Conservation (phyloP, 2,888 invertebrate genomes). For the Scaptomyza caliginosa region DNA sequence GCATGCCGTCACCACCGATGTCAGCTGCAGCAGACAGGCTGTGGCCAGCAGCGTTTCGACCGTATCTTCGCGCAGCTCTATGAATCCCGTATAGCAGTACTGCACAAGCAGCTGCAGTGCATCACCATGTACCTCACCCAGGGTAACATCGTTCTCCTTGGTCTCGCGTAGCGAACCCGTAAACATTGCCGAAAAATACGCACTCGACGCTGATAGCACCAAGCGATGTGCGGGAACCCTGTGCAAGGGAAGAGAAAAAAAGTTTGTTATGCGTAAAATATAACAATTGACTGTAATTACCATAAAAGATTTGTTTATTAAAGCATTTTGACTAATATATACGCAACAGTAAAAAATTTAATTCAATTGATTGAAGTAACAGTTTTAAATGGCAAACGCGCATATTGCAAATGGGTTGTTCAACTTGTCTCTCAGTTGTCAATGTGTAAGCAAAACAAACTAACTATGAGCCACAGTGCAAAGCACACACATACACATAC, state of each 20-base stretch:
- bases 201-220: constrained; percentile 95
- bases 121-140: constrained; percentile 93
- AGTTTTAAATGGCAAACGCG: neutral
- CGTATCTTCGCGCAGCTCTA: constrained; percentile 94
- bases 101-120: constrained; percentile 93
- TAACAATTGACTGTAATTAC: no score
- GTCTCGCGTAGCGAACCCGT: constrained; percentile 94
- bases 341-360: neutral
- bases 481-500: constrained; percentile 1
- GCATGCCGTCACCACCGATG: constrained; percentile 94
- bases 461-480: constrained; percentile 29
- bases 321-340: no score
- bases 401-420: neutral
- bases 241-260: constrained; percentile 25
- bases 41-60: constrained; percentile 95
- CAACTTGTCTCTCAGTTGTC: neutral
- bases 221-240: constrained; percentile 93
- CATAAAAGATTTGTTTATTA: no score
- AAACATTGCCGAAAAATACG: constrained; percentile 98
- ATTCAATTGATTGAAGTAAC: neutral
- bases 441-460: constrained; percentile 1
- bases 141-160: constrained; percentile 91
- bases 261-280: no score
- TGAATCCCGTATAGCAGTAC: constrained; percentile 93
- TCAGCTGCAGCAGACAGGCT: constrained; percentile 93